phyloP scores from a whole-genome alignment of 1,140 invertebrate species.

The Limonius californicus region DNA sequence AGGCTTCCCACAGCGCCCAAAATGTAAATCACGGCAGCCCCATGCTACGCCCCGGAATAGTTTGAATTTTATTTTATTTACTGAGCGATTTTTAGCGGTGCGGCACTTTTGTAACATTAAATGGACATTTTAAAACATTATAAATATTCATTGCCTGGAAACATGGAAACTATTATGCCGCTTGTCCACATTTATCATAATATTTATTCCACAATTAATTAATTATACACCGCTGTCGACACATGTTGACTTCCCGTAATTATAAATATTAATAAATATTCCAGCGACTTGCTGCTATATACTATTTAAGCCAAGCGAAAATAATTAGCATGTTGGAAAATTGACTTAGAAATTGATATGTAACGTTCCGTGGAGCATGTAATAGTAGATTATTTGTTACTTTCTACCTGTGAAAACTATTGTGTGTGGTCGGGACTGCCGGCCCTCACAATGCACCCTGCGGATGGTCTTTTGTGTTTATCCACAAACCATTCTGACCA shows the following conservation, averaged over 20 bases:
- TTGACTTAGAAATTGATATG: neutral
- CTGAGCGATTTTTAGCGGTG: conserved; percentile 31
- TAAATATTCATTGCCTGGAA: conserved; percentile 33
- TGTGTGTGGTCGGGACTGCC: conserved; percentile 12
- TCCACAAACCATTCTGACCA: neutral
- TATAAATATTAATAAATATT: conserved; percentile 13
- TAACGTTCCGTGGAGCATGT: neutral
- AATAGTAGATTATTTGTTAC: conserved; percentile 2
- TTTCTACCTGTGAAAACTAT: conserved; percentile 13
- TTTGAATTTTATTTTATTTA: conserved; percentile 32
- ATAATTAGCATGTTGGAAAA: conserved; percentile 5
- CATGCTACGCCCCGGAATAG: conserved; percentile 27
- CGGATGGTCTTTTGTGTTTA: neutral
- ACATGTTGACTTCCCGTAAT: conserved; percentile 10
- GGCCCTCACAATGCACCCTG: neutral
- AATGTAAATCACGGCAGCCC: conserved; percentile 37
- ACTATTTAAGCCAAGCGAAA: neutral
- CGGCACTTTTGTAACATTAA: conserved; percentile 30
- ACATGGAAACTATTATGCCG: conserved; percentile 27
- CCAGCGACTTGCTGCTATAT: neutral
- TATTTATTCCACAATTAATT: conserved; percentile 30
- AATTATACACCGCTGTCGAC: conserved; percentile 19
- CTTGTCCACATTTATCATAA: conserved; percentile 30
- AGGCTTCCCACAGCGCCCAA: conserved; percentile 32
- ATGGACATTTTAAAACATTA: conserved; percentile 28